Base-by-base conservation (phyloP, 1,140 invertebrate species). In the Atta colombica region DNA sequence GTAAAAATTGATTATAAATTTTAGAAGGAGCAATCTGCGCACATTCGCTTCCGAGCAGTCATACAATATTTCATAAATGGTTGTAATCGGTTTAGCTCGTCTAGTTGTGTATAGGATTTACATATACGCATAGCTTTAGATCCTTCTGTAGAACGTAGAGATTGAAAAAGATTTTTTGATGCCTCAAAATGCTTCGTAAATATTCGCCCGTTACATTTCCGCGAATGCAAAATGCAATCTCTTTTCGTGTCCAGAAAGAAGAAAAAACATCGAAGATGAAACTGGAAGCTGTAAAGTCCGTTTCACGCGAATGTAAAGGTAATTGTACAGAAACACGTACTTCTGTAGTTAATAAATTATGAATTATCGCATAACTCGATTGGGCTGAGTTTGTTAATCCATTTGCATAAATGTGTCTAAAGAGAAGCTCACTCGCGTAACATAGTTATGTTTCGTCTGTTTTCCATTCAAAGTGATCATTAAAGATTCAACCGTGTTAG, bases 401-500 rank as follows among this genome's bases (percentile, higher is more conserved):
- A 60, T 51, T 81, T 81, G 35, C 51, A 25, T 55, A 66, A 69
- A 68, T 28, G 18, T 45, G 25, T 49, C 21, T 39, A n/a, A 14
- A 28, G 35, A 16, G n/a, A 49, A 28, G 10, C 21, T 28, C 58
- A 39, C 10, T 10, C 8, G 18, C 18, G 53, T n/a, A 35, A 10
- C 53, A 7, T n/a, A 39, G 49, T 39, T 21, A 60, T 31, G 28
- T 21, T 45, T 31, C 45, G 25, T 25, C 18, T 14, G 45, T 12
- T 58, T 25, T 35, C 45, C 28, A 35, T 78, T 28, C 12, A n/a
- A 18, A 31, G 18, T 14, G 18, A 25, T 14, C 12, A 51, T 78
- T 77, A 81, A 81, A 81, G 35, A 69, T 55, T 55, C n/a, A 68
- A 55, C n/a, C n/a, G n/a, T 14, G 14, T 28, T 66, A 65, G 16